Evolutionary conservation across 1,140 invertebrate genomes (phyloP), one percentile per base, ranked within the genome.

Genomic region (Lordiphosa clarofinis): DNA sequence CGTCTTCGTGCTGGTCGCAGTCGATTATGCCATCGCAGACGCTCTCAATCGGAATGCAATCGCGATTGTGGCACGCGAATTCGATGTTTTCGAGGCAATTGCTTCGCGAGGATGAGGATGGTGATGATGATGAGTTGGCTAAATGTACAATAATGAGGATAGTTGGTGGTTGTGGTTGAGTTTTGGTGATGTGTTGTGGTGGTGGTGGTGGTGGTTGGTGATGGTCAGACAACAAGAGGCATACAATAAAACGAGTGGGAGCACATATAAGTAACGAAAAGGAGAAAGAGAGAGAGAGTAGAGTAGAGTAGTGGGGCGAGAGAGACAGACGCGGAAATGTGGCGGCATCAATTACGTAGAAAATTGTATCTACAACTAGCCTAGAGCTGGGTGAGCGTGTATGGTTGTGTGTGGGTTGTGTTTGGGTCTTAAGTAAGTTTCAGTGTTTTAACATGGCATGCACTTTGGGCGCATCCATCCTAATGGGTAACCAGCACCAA

Each of bases 21-120:
- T 98, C 96, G 4, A 92, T 90, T 7, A 93, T 91, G 31, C 94
- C 94, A 86, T 98, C 96, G 87, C 96, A 98, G 13, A 95, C 92
- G 69, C 73, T 86, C 50, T 81, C 71, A 48, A 84, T 76, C 31
- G 89, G 73, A 62, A 92, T 91, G 72, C 92, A 92, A 58, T 87
- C 87, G 38, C 89, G 90, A 82, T 90, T 91, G 39, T 75, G 56
- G 73, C 92, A 92, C 59, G 87, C 75, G 70, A 91, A 92, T 73
- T 91, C 87, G 56, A 76, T 76, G 78, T 73, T 86, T 64, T 87
- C 84, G 64, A 88, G 64, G 63, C 86, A 88, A 60, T 66, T 65
- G 61, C 55, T 72, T 49, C 49, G 39, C 59, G 56, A 19, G 15
- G 56, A 21, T 13, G 42, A 36, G 21, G 31, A 40, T 12, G 57